Evolutionary conservation across 2,888 invertebrate genomes (phyloP).

Genomic region (Lochmaea capreae): DNA sequence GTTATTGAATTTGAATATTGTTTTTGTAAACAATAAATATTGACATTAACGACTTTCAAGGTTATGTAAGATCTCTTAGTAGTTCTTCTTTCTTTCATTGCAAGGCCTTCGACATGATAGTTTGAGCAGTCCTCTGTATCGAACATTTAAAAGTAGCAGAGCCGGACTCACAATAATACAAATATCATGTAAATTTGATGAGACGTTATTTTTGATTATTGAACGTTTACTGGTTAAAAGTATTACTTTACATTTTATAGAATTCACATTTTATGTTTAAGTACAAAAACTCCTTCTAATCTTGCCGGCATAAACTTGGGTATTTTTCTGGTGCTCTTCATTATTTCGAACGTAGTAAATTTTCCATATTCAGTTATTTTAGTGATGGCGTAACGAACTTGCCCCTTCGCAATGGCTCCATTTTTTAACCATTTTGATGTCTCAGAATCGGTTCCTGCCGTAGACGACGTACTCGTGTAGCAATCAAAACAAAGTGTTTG

Average conservation of each 20-base stretch:
- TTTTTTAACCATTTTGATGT: conserved; percentile 14
- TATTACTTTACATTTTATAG: background rate
- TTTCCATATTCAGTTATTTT: conserved; percentile 58
- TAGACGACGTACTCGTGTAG: conserved; percentile 39
- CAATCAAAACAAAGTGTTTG: conserved; percentile 38
- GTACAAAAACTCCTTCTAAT: conserved; percentile 58
- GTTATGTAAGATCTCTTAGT: too few species aligned
- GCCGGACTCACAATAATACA: too few species aligned
- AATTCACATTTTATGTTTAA: conserved; percentile 22
- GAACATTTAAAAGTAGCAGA: too few species aligned
- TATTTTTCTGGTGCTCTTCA: conserved; percentile 58
- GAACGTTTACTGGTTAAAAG: background rate
- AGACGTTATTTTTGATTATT: background rate
- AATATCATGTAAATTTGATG: too few species aligned
- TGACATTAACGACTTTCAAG: background rate
- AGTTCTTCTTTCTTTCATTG: too few species aligned
- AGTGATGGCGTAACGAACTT: conserved; percentile 58
- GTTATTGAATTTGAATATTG: background rate
- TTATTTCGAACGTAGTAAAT: conserved; percentile 61
- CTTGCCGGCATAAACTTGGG: conserved; percentile 55
- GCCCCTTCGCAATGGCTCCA: conserved; percentile 12
- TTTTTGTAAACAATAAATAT: background rate
- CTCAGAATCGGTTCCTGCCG: conserved; percentile 13
- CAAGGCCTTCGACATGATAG: too few species aligned
- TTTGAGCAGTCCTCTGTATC: too few species aligned